Evolutionary conservation across 2,797 vertebrate genomes (phyloP), one percentile per base, ranked within the genome.

Genomic region (Sebastolobus alascanus): DNA sequence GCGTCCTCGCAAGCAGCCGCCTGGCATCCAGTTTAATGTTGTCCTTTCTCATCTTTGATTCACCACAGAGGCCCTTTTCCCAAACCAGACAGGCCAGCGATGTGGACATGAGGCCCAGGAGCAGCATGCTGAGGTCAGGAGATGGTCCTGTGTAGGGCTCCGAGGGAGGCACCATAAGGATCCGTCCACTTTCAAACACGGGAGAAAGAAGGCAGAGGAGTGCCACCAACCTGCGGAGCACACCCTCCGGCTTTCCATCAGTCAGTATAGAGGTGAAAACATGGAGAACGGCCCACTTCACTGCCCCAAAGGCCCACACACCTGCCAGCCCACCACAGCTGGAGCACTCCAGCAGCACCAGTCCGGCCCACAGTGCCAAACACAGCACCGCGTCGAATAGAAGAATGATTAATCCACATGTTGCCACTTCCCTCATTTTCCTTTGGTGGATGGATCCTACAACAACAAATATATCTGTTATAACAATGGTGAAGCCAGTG

Each of bases 191-290:
- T 20, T 95, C 93, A 22, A 90, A 90, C 33, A 89, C 37, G 0
- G 96, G 95, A 0, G 87, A 78, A 6, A 86, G 58, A 12, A 97
- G 89, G 79, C 95, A 94, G 70, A 97, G 84, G 2, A 90, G 29
- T 0, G 81, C 73, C 3, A 94, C 77, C 69, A 96, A 77, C 55
- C 85, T 80, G 55, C 22, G 8, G 4, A 87, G 80, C 6, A 61
- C 80, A 0, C 58, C 64, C 13, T 8, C 38, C 0, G 65, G 61
- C 33, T 82, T 89, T 4, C 88, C 80, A 2, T 79, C 77, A 0
- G 85, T 11, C 50, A 91, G 35, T 0, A 1, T 0, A 0, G 10
- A 82, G 58, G 89, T 31, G 43, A 92, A 86, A 5, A 60, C 8
- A 25, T 69, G 54, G 35, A 95, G 90, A 11, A 79, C 4, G 11